phyloP scores from a whole-genome alignment of 2,797 vertebrate species.

The Siniperca obscura region DNA sequence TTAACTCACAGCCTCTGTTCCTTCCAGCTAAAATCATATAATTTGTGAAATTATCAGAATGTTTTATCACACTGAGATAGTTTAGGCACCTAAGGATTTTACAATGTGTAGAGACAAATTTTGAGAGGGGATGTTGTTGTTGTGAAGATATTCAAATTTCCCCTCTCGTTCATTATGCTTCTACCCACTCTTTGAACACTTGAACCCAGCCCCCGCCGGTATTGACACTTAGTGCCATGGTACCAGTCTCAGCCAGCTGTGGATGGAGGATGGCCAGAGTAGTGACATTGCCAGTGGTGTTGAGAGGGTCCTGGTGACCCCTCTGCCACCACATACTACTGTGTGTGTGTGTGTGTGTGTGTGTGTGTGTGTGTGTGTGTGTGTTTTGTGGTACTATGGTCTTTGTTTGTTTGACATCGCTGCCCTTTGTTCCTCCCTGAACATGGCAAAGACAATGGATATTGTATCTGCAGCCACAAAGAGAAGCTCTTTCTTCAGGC shows the following conservation, averaged over 20 bases:
- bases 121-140: constrained; percentile 45
- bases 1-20: constrained; percentile 43
- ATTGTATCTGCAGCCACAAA: constrained; percentile 82
- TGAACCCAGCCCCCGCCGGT: constrained; percentile 58
- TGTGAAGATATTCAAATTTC: constrained; percentile 64
- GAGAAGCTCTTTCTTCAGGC: constrained; percentile 72
- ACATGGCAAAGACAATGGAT: constrained; percentile 75
- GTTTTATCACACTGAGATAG: constrained; percentile 14
- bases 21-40: constrained; percentile 15
- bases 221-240: constrained; percentile 67
- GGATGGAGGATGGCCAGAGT: constrained; percentile 69
- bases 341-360: constrained; percentile 42
- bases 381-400: constrained; percentile 58
- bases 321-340: constrained; percentile 50
- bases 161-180: constrained; percentile 58
- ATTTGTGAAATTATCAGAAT: constrained; percentile 13
- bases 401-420: constrained; percentile 84
- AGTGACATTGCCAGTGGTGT: constrained; percentile 60
- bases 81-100: constrained; percentile 19
- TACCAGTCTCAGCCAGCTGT: constrained; percentile 82
- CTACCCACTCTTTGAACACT: constrained; percentile 67
- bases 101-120: not conserved
- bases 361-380: constrained; percentile 40
- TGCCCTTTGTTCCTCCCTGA: constrained; percentile 77
- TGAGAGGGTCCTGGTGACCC: constrained; percentile 63